Evolutionary conservation across 92 coral and sea anemone genomes (phyloP), one percentile per base, ranked within the genome.

Genomic region (Virgularia gustaviana): DNA sequence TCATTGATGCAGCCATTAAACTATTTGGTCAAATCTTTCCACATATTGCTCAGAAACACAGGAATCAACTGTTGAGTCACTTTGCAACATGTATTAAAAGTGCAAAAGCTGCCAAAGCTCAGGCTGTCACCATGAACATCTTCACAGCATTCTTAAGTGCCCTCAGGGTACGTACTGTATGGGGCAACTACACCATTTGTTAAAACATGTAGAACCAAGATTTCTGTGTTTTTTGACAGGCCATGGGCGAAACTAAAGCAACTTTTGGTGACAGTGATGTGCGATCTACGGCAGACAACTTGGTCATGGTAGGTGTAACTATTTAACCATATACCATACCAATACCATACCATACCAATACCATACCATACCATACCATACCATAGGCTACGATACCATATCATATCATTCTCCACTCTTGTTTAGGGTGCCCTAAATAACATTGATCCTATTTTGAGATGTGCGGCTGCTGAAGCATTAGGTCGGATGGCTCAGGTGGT

Each of bases 401-500:
- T n/a, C n/a, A n/a, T n/a, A n/a, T n/a, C n/a, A n/a, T n/a, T n/a
- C n/a, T n/a, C n/a, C n/a, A n/a, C n/a, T n/a, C n/a, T n/a, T n/a
- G n/a, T n/a, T n/a, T 63, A 87, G 92, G 88, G 83, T 71, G 99
- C 99, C 18, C 84, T 94, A 55, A 88, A 88, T 44, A 94, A 94
- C 73, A 79, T 95, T 29, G 96, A 94, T 65, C 99, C 99, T 5
- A 94, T 89, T 19, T 91, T 94, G 37, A 87, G 99, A 39, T 94
- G 99, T 79, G 99, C 99, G 2, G 99, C 99, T 29, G 99, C 96
- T 11, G 99, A 94, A 67, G 99, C 99, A 58, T 63, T 94, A 45
- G 99, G 99, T 3, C 95, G 99, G 23, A 94, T 94, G 67, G 91
- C 99, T 24, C 99, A 94, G 67, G 99, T 90, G 33, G 99, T 94